Evolutionary conservation across 1,140 invertebrate species (phyloP), one percentile per base, ranked within the genome.

Genomic region (Acarapis woodi): DNA sequence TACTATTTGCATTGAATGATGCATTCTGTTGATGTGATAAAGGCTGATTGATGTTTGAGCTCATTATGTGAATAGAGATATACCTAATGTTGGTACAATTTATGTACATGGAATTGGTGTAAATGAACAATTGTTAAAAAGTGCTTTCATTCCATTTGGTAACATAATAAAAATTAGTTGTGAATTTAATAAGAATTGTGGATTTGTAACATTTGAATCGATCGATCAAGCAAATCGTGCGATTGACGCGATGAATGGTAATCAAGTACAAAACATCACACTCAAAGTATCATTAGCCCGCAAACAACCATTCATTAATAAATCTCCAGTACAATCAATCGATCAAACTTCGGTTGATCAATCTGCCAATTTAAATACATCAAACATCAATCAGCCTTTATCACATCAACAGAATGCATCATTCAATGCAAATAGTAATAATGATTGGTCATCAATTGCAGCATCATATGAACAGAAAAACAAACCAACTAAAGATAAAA

Each of bases 161-260:
- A 69, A 66, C 43, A 77, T 83, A 46, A 61, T 79, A 1, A 79
- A 79, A 56, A 70, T 82, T n/a, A 71, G 69, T 1, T 77, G 82
- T 71, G 77, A 85, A 58, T 64, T 68, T 44, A 75, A 80, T 44
- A 80, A 77, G 56, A 70, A 76, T 54, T 76, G 78, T 51, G 80
- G 76, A 8, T 88, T 85, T 60, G 65, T 93, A 5, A 82, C 80
- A 3, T 93, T 88, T 61, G 79, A 85, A 42, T 80, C 76, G 48
- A 60, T 72, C 14, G 79, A 85, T 43, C 66, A 70, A 24, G 76
- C 80, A 10, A 71, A 79, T 33, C 65, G 70, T 47, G 80, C 82
- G 1, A 83, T 87, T 42, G 63, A 66, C 38, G 73, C 82, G 58
- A 69, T 85, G 58, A 74, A 85, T 58, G 71, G 73, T 18, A 71